These are phyloP conservation scores for Netelia melanura DNA, from an alignment of 2,888 invertebrate species.

Conservation along the genomic window DNA sequence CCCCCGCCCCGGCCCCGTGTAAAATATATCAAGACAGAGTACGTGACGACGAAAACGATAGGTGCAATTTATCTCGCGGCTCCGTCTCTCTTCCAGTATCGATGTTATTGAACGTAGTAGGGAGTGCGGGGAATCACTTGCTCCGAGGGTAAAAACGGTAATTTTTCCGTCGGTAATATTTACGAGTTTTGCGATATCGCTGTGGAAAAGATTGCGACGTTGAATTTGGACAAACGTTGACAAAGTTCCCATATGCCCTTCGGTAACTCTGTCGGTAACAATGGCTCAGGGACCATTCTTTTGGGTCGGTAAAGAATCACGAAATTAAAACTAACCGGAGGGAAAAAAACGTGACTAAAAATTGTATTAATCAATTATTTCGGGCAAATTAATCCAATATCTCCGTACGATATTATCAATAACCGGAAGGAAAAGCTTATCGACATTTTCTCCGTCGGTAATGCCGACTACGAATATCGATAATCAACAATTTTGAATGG, in stretches of 20 bases:
- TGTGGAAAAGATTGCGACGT: not conserved
- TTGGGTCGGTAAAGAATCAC: no score
- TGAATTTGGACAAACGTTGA: not conserved
- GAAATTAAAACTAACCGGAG: no score
- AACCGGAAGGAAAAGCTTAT: not conserved
- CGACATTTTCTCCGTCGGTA: not conserved
- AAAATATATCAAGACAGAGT: conserved; percentile 18
- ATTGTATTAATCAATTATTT: no score
- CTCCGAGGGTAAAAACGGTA: not conserved
- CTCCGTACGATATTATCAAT: not conserved
- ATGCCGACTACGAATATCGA: not conserved
- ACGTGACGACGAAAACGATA: conserved; percentile 15
- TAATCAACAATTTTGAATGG: not conserved
- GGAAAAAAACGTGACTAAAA: no score
- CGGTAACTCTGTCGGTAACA: not conserved
- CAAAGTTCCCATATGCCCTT: not conserved
- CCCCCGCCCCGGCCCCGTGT: not conserved
- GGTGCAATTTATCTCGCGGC: conserved; percentile 10
- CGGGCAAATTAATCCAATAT: not conserved
- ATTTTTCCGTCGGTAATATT: conserved; percentile 4
- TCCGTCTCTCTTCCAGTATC: conserved; percentile 42
- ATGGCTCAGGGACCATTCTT: no score
- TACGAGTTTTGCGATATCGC: not conserved
- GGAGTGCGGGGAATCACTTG: no score
- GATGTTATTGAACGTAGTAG: not conserved